Percentiles rank a stretch among this genome's conserved stretches.
phyloP scores from a whole-genome alignment of 2,888 invertebrate species.

The Seladonia tumulorum region DNA sequence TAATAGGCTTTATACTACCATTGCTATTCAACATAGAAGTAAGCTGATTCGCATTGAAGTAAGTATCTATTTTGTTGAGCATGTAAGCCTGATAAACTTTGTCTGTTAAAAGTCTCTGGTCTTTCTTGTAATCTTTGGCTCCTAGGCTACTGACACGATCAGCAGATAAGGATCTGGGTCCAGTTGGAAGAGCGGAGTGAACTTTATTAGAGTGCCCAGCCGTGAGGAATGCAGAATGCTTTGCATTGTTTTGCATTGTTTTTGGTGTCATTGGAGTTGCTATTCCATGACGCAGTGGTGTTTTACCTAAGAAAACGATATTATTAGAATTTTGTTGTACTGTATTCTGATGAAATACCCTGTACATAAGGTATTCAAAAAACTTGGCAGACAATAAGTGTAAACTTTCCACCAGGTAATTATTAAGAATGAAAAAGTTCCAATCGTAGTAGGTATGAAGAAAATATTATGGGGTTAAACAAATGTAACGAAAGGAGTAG shows the following conservation, averaged over 20 bases:
- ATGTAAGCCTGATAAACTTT: slow-evolving; percentile 78
- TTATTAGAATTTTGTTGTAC: neutral
- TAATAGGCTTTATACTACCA: slow-evolving; percentile 79
- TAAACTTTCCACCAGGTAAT: no score
- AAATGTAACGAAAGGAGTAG: neutral
- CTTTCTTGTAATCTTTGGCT: slow-evolving; percentile 75
- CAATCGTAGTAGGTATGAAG: neutral
- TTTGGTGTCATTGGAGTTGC: slow-evolving; percentile 66
- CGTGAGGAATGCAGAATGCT: slow-evolving; percentile 24
- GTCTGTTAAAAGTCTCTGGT: slow-evolving; percentile 77
- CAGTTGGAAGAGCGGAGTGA: slow-evolving; percentile 45
- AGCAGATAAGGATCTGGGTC: slow-evolving; percentile 76
- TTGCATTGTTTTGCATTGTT: slow-evolving; percentile 37
- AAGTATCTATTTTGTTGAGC: slow-evolving; percentile 78
- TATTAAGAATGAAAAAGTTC: no score
- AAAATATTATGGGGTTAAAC: neutral
- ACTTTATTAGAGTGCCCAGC: slow-evolving; percentile 36
- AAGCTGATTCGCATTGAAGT: slow-evolving; percentile 70
- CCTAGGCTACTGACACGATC: slow-evolving; percentile 75
- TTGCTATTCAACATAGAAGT: slow-evolving; percentile 74
- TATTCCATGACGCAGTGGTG: slow-evolving; percentile 52
- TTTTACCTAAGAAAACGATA: slow-evolving; percentile 48
- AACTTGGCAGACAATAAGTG: no score
- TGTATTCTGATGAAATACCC: no score
- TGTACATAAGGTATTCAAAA: no score